Percentiles rank a stretch among this genome's conserved stretches.
Evolutionary conservation across 1,140 invertebrate species (phyloP).

Genomic region (Neomicropteryx cornuta): DNA sequence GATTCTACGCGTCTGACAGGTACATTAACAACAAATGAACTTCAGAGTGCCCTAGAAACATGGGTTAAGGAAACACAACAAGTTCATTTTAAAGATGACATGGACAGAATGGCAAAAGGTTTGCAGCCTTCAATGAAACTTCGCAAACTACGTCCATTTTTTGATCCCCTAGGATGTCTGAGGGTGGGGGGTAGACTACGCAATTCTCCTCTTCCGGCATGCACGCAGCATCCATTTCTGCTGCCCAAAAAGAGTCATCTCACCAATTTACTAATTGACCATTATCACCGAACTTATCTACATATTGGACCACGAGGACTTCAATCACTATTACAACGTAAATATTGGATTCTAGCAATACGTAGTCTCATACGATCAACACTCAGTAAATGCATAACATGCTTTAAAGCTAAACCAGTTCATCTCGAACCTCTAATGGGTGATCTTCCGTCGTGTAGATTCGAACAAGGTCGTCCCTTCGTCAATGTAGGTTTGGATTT

Average conservation of each 20-base stretch:
- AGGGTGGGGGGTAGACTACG: conserved; percentile 16
- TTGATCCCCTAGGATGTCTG: conserved; percentile 10
- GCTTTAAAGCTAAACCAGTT: conserved; percentile 1
- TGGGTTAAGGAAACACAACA: too few species aligned
- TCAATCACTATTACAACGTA: conserved; percentile 11
- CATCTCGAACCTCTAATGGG: conserved; percentile 7
- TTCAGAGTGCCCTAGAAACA: too few species aligned
- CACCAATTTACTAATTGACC: conserved; percentile 12
- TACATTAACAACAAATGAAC: too few species aligned
- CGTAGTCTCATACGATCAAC: conserved; percentile 8
- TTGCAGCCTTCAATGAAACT: too few species aligned
- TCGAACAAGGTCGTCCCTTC: conserved; percentile 4
- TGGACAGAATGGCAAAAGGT: too few species aligned
- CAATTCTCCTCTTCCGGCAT: conserved; percentile 7
- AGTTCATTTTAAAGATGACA: too few species aligned
- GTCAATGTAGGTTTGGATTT: conserved; percentile 9
- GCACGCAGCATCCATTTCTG: conserved; percentile 12
- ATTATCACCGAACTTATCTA: conserved; percentile 13
- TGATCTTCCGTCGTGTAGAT: conserved; percentile 6
- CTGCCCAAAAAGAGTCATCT: conserved; percentile 12
- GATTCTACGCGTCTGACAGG: too few species aligned
- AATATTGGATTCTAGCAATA: conserved; percentile 13
- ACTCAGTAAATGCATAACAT: conserved; percentile 2
- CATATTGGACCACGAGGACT: conserved; percentile 13
- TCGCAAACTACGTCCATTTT: conserved; percentile 9